These are phyloP conservation scores for Lepidurus arcticus DNA, from an alignment of 1,140 invertebrate genomes.

Conservation along the genomic window DNA sequence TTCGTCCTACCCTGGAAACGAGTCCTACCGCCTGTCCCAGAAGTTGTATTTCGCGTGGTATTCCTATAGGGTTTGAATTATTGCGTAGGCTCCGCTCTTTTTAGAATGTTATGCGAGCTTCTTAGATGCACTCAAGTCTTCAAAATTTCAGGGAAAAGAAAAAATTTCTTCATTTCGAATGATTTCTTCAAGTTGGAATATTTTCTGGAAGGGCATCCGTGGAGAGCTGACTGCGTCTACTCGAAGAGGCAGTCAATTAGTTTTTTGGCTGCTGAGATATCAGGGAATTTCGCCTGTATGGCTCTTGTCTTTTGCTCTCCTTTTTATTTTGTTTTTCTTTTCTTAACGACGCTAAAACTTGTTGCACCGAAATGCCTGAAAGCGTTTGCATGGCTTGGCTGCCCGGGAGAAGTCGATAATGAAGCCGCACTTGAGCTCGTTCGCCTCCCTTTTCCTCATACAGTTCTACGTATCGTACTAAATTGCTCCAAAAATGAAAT, in stretches of 20 bases:
- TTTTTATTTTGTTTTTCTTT: background rate
- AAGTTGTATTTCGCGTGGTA: no score
- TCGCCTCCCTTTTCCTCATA: background rate
- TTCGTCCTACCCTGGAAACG: no score
- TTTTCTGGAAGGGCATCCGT: no score
- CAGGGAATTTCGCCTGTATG: background rate
- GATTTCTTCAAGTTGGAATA: no score
- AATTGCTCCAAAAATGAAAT: no score
- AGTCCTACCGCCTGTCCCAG: no score
- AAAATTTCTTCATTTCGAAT: no score
- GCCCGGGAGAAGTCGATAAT: constrained; percentile 9
- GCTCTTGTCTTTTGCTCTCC: background rate
- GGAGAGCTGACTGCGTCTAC: background rate
- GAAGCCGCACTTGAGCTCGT: background rate
- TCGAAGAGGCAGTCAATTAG: constrained; percentile 11
- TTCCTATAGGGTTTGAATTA: no score
- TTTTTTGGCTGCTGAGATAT: background rate
- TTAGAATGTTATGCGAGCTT: no score
- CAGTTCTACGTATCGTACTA: background rate
- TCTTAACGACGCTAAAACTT: background rate
- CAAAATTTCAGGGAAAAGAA: no score
- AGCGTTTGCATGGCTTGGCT: constrained; percentile 1
- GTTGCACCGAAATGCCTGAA: background rate
- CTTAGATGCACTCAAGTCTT: no score
- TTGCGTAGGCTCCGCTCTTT: no score